phyloP scores from a whole-genome alignment of 2,113 vertebrate species.

The Thunnus thynnus region DNA sequence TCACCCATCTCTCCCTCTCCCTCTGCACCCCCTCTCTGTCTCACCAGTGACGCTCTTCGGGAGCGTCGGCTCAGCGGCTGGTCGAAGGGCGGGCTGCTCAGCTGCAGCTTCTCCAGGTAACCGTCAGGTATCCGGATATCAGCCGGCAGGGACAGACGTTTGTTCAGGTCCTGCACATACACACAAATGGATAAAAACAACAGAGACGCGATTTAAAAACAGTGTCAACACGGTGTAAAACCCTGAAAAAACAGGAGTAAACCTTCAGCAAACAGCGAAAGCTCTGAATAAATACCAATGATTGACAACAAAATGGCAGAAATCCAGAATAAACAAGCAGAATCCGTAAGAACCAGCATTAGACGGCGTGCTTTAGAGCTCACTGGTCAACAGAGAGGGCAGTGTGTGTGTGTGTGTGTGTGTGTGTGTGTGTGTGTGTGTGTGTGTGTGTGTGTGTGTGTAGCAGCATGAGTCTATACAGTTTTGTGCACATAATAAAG shows the following conservation, averaged over 20 bases:
- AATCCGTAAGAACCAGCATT: conserved; percentile 29
- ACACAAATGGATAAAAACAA: conserved; percentile 13
- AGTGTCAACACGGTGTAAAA: conserved; percentile 18
- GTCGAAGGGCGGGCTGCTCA: conserved; percentile 95
- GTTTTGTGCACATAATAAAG: conserved; percentile 1
- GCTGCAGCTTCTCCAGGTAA: conserved; percentile 97
- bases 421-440: conserved; percentile 18
- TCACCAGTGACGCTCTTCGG: conserved; percentile 95
- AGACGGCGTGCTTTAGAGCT: conserved; percentile 39
- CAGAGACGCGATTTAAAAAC: conserved; percentile 5
- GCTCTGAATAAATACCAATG: conserved; percentile 56
- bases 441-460: conserved; percentile 17
- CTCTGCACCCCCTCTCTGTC: conserved; percentile 33
- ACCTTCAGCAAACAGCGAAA: conserved; percentile 38
- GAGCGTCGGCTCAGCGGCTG: conserved; percentile 97
- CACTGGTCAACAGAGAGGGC: conserved; percentile 48
- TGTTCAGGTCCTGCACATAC: conserved; percentile 94
- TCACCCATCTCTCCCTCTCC: background rate
- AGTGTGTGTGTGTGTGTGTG: conserved; percentile 27
- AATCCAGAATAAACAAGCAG: conserved; percentile 46
- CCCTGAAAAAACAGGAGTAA: conserved; percentile 27
- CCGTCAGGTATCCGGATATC: conserved; percentile 98
- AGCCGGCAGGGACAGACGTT: conserved; percentile 95
- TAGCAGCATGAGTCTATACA: conserved; percentile 6
- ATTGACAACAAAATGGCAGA: conserved; percentile 55